phyloP scores from a whole-genome alignment of 2,113 vertebrate genomes.

The Illadopsis cleaveri region DNA sequence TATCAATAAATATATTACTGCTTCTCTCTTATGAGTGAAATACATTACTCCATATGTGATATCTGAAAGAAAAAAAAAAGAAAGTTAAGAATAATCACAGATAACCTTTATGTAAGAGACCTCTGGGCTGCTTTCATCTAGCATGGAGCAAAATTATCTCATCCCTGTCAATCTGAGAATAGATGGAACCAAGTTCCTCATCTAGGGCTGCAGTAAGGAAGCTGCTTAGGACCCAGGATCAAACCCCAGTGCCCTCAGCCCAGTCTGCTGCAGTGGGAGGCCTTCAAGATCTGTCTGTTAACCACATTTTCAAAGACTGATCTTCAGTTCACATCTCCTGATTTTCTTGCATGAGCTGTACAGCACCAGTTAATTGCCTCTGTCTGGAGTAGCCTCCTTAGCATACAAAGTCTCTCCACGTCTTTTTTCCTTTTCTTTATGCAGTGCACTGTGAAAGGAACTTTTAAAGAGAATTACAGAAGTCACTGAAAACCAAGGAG shows the following conservation, averaged over 20 bases:
- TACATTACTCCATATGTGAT: rapidly evolving
- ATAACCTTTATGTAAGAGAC: neutral
- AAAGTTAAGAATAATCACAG: neutral
- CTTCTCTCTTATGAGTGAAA: neutral
- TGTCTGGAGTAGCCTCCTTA: constrained; percentile 10
- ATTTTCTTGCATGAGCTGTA: neutral
- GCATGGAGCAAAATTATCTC: neutral
- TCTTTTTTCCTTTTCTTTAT: neutral
- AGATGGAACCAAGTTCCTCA: neutral
- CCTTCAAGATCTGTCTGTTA: neutral
- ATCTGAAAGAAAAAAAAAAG: too few species aligned
- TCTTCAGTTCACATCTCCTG: neutral
- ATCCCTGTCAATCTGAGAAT: neutral
- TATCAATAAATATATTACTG: neutral
- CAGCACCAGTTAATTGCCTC: neutral
- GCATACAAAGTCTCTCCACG: neutral
- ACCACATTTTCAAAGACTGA: constrained; percentile 1
- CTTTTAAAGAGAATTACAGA: neutral
- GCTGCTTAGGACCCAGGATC: neutral
- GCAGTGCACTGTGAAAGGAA: neutral
- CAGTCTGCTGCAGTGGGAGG: neutral
- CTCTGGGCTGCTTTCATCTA: neutral
- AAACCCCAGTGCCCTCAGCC: neutral
- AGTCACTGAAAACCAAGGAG: neutral
- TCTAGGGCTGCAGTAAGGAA: neutral